Conservation (phyloP, 2,888 invertebrate genomes). For the Coelinius sp. region DNA sequence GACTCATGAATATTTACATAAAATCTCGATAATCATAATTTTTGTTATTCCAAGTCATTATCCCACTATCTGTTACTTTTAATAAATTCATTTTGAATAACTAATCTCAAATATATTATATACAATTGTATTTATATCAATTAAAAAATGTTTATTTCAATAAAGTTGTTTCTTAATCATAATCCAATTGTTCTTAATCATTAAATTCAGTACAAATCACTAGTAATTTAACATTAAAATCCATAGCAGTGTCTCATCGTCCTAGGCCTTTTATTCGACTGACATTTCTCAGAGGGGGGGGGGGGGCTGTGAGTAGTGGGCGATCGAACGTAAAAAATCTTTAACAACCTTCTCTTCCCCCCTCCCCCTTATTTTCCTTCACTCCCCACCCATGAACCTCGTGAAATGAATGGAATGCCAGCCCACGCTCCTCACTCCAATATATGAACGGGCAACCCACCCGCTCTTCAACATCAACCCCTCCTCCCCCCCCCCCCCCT, state of each 20-base stretch:
- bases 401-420: slow-evolving; percentile 24
- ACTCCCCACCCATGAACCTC: slow-evolving; percentile 12
- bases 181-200: neutral
- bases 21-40: too few species aligned
- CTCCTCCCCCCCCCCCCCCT: neutral
- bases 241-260: neutral
- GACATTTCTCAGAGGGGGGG: neutral
- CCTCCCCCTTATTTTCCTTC: slow-evolving; percentile 9
- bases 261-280: neutral
- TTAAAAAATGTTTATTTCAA: slow-evolving; percentile 1
- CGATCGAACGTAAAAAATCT: slow-evolving; percentile 34
- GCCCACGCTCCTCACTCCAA: slow-evolving; percentile 3
- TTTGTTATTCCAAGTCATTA: too few species aligned
- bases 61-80: too few species aligned
- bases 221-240: neutral
- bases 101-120: neutral
- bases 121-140: neutral
- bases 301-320: slow-evolving; percentile 17
- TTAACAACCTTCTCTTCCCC: slow-evolving; percentile 31
- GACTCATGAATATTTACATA: too few species aligned
- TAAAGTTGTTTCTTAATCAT: slow-evolving; percentile 3
- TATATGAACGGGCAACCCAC: slow-evolving; percentile 22
- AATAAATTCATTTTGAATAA: too few species aligned
- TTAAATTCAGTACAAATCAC: too few species aligned
- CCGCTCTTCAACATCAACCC: neutral